Evolutionary conservation across 2,113 vertebrate genomes (phyloP).

Genomic region (Electrona antarctica): DNA sequence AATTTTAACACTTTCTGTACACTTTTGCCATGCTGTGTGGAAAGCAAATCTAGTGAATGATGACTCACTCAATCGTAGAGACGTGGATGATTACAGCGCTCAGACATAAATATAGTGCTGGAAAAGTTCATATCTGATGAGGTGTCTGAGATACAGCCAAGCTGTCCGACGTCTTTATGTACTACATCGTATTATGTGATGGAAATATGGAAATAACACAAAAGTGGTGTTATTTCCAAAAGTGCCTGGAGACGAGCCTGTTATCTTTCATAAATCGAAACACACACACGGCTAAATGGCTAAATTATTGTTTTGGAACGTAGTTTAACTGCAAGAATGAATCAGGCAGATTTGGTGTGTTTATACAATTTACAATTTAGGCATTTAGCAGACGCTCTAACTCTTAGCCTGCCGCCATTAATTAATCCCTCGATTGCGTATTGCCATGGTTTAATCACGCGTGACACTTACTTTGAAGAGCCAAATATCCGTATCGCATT

Average conservation of each 20-base stretch:
- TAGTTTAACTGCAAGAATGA: slow-evolving; percentile 1
- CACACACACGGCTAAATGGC: too few species aligned
- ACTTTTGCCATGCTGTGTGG: too few species aligned
- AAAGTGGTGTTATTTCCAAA: slow-evolving; percentile 11
- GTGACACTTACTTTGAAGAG: too few species aligned
- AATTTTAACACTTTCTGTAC: too few species aligned
- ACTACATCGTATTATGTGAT: slow-evolving; percentile 46
- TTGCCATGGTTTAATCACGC: too few species aligned
- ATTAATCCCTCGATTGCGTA: too few species aligned
- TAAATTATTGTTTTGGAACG: slow-evolving; percentile 5
- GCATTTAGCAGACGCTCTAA: too few species aligned
- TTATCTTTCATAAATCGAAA: slow-evolving; percentile 7
- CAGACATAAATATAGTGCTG: slow-evolving; percentile 5
- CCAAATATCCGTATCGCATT: too few species aligned
- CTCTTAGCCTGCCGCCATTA: too few species aligned
- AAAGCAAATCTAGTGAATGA: too few species aligned
- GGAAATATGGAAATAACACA: slow-evolving; percentile 46
- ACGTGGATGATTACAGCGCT: neutral
- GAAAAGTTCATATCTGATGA: slow-evolving; percentile 14
- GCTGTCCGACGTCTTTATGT: slow-evolving; percentile 21
- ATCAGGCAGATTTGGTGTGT: neutral
- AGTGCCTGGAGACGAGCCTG: slow-evolving; percentile 29
- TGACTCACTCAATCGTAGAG: slow-evolving; percentile 6
- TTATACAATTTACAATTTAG: too few species aligned
- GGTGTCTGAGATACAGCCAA: slow-evolving; percentile 19